Evolutionary conservation across 2,888 invertebrate species (phyloP), one percentile per base, ranked within the genome.

Genomic region (Ischnus inquisitorius): DNA sequence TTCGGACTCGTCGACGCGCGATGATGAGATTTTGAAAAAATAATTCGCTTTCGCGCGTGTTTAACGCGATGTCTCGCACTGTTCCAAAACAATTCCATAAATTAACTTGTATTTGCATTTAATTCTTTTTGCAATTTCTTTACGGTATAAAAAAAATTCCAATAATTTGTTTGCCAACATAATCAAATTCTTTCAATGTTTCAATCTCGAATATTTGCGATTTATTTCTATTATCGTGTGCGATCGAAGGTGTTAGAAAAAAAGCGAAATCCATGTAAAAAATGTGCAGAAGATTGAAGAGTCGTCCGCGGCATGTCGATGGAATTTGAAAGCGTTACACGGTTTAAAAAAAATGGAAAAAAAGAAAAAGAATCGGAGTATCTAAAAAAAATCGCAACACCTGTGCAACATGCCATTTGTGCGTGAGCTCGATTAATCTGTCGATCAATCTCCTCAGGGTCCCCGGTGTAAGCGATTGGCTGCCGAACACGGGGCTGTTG

Each of bases 341-440:
- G 25, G n/a, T n/a, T 19, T 22, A n/a, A 22, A 43, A 43, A 25
- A 19, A 4, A 19, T 39, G 16, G 5, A 10, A 43, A 25, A 34
- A 39, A 54, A 16, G 6, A 6, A 65, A 72, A 67, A 51, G 39
- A 64, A 43, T 14, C 12, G 19, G 19, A 43, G 22, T n/a, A 5
- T 6, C 28, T n/a, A 10, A 46, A 25, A 41, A 48, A 68, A 68
- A 54, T 64, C 10, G 46, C 51, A 76, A 76, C 76, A 76, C 72
- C 72, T 76, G 68, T 71, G 81, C 69, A 57, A 69, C 75, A 54
- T 54, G 75, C 60, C 60, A 75, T 81, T 81, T 75, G 68, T 75
- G 74, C 43, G 69, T 54, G 54, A 65, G 68, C 69, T 76, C 81
- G 76, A 76, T 76, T 81, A 81, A 81, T 81, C 69, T 22, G 81